Percentiles rank a stretch among this genome's conserved stretches.
Conservation (phyloP, 1,140 invertebrate genomes). For the Eumaeus atala region DNA sequence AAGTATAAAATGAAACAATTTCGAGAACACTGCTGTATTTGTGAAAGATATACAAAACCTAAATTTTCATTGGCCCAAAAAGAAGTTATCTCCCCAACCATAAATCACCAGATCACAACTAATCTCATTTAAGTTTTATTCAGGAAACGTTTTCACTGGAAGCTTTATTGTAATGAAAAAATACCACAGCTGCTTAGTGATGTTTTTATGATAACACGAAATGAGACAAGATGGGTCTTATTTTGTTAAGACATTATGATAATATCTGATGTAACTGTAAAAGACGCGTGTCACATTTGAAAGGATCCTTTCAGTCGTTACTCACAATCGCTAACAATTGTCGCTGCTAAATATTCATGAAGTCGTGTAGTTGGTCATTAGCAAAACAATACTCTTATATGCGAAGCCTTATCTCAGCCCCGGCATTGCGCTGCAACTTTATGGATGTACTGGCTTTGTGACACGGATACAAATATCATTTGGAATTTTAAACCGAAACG, state of each 20-base stretch:
- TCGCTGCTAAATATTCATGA: conserved; percentile 65
- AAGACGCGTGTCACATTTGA: conserved; percentile 35
- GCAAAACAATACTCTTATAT: conserved; percentile 48
- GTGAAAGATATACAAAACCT: no score
- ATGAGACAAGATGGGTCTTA: no score
- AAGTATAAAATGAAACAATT: no score
- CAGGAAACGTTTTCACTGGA: no score
- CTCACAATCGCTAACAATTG: conserved; percentile 45
- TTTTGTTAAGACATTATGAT: not conserved
- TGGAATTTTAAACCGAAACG: not conserved
- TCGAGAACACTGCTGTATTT: no score
- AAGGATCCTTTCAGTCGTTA: conserved; percentile 37
- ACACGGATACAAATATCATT: not conserved
- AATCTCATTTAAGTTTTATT: no score
- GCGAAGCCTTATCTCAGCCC: conserved; percentile 37
- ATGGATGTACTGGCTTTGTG: not conserved
- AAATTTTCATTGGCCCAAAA: no score
- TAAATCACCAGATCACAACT: no score
- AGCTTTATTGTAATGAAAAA: no score
- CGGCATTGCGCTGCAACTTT: conserved; percentile 33
- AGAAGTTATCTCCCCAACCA: no score
- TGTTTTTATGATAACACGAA: no score
- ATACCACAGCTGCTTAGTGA: no score
- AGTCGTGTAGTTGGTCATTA: conserved; percentile 42
- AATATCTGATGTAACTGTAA: not conserved